Conservation (phyloP, 2,888 invertebrate genomes). For the Autographa gamma region DNA sequence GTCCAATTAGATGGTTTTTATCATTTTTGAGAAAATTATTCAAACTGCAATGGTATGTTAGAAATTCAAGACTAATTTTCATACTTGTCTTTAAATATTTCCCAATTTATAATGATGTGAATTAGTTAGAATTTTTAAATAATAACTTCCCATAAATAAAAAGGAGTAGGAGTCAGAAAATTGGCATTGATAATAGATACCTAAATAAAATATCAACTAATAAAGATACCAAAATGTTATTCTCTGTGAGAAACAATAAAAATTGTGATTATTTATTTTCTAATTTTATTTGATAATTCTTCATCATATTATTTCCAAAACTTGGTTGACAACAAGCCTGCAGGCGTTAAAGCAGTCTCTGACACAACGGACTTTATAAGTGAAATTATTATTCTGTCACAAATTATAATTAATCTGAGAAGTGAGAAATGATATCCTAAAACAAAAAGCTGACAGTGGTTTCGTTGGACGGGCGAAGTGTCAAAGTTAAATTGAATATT, state of each 20-base stretch:
- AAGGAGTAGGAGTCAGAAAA: no score
- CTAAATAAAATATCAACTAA: no score
- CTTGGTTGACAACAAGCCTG: conserved; percentile 33
- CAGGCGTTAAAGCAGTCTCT: conserved; percentile 45
- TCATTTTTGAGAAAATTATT: no score
- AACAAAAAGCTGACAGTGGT: conserved; percentile 83
- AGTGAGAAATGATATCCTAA: conserved; percentile 72
- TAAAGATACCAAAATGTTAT: neutral
- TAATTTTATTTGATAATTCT: conserved; percentile 13
- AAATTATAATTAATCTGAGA: conserved; percentile 66
- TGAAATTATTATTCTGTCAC: conserved; percentile 63
- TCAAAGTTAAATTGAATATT: conserved; percentile 89
- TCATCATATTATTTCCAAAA: conserved; percentile 25
- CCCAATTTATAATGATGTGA: no score
- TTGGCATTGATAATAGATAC: no score
- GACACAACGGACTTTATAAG: conserved; percentile 50
- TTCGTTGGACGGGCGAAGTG: conserved; percentile 84
- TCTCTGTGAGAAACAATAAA: neutral
- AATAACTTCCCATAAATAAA: no score
- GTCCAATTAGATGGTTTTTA: no score
- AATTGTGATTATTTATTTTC: conserved; percentile 20
- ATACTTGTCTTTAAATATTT: no score
- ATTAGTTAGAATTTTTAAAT: no score
- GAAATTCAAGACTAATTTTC: no score
- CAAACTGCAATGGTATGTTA: no score